Evolutionary conservation across 1,140 invertebrate genomes (phyloP), one percentile per base, ranked within the genome.

Genomic region (Lucilia cuprina): DNA sequence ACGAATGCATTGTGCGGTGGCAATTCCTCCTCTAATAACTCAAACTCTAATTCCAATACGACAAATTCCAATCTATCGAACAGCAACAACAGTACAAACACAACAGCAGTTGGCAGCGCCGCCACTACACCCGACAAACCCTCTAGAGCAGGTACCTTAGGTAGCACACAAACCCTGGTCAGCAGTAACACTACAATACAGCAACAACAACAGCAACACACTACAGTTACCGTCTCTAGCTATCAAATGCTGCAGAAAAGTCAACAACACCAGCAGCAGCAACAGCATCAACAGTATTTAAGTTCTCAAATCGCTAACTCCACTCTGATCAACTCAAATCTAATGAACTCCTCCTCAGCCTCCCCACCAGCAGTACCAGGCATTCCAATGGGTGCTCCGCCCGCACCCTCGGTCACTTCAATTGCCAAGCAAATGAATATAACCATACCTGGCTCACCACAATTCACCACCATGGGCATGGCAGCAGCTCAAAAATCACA

Each of bases 1-100:
- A 96, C 96, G 34, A 96, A 95, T 88, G 96, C 96, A 12, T 94
- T 97, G 60, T 96, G 96, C 89, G 96, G 96, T 2, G 93, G 93
- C 55, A 88, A 92, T 83, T 92, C 92, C 85, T 91, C 91, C 60
- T 91, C 91, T 90, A 92, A 87, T 47, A 70, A 70, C 65, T 70
- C 65, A 19, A 88, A 86, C 85, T 86, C 30, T 85, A 87, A 83
- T 70, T 60, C 85, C 19, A 87, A 85, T 19, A 83, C 84, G 7
- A 85, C 74, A 35, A 86, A 84, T 82, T 82, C 65, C 19, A 84
- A 75, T 17, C 74, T 47, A 82, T 65, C 80, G 41, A 83, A 47
- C 50, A 85, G 50, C 75, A 83, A 78, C 41, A 82, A 21, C 65
- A 70, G 65, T 70, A 70, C 65, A 70, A 83, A 14, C 47, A 70